Evolutionary conservation across 1,140 invertebrate genomes (phyloP).

Genomic region (Pseudobourletiella spinata): DNA sequence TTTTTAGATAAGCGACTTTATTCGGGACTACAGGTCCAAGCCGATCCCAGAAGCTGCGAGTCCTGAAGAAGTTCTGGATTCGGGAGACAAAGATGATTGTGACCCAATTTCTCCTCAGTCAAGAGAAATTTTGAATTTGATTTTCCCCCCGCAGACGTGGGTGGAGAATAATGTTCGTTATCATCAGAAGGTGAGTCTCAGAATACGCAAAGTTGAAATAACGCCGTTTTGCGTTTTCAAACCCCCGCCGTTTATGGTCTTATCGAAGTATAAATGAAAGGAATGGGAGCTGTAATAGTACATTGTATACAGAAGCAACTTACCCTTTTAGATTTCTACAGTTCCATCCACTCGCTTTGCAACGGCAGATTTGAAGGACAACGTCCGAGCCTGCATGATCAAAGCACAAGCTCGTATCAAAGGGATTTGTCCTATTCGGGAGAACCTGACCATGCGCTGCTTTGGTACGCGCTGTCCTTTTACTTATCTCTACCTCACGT

Average conservation of each 20-base stretch:
- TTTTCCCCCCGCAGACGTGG: not conserved
- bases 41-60: not conserved
- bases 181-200: not conserved
- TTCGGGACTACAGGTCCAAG: not conserved
- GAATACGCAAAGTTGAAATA: not conserved
- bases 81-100: too few species aligned
- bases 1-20: not conserved
- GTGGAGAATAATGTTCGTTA: not conserved
- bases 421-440: slow-evolving; percentile 4
- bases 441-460: not conserved
- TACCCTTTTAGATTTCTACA: not conserved
- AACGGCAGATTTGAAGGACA: not conserved
- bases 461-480: not conserved
- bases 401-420: not conserved
- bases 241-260: too few species aligned
- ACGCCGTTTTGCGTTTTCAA: too few species aligned
- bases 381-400: not conserved
- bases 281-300: too few species aligned
- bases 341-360: not conserved
- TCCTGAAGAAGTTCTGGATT: too few species aligned
- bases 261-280: too few species aligned
- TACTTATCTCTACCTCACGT: too few species aligned
- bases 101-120: not conserved
- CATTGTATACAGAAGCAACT: too few species aligned
- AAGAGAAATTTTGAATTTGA: not conserved